Base-by-base conservation (phyloP, 2,113 vertebrate species). In the Gyps fulvus region DNA sequence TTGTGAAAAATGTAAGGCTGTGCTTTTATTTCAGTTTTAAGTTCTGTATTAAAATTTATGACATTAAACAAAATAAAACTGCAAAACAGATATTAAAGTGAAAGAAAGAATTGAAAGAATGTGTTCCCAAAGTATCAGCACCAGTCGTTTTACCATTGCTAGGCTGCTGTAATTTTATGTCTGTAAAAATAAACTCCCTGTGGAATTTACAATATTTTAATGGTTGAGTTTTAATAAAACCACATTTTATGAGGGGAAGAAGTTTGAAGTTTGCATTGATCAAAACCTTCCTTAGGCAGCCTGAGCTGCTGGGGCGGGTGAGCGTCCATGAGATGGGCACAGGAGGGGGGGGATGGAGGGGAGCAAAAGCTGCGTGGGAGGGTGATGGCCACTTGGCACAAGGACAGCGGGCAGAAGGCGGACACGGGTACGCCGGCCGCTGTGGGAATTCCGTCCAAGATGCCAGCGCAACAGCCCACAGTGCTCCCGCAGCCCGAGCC, bases 271-370 rank as follows among this genome's bases (percentile, higher is more conserved):
- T 36, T 36, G 18, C 4, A 3, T 27, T 58, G 43, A 26, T 50
- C 69, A 36, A 36, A 73, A 32, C 4, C 31, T 26, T 42, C 50
- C 31, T 57, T 15, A 22, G 42, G 23, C 42, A 42, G 61, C 31
- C 77, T 6, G 5, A 57, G 77, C 50, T 73, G 77, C 16, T 8
- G 31, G 67, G 59, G 59, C 3, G 2, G 3, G 32, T 8, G 47
- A 62, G 34, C 38, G 14, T 13, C 54, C 31, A 1, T 7, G 6
- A 16, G 36, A 10, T 5, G 34, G 49, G 34, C 49, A 21, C 7
- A 4, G 58, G 36, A 7, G 5, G 6, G 4, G 15, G 11, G 26
- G 11, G 26, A 3, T 1, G 5, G 45, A 25, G 32, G 32, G 15
- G 15, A 23, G 42, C 15, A 20, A 26, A 32, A 11, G 16, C 7